Evolutionary conservation across 2,797 vertebrate genomes (phyloP).

Genomic region (Gymnoscopelus microlampas): DNA sequence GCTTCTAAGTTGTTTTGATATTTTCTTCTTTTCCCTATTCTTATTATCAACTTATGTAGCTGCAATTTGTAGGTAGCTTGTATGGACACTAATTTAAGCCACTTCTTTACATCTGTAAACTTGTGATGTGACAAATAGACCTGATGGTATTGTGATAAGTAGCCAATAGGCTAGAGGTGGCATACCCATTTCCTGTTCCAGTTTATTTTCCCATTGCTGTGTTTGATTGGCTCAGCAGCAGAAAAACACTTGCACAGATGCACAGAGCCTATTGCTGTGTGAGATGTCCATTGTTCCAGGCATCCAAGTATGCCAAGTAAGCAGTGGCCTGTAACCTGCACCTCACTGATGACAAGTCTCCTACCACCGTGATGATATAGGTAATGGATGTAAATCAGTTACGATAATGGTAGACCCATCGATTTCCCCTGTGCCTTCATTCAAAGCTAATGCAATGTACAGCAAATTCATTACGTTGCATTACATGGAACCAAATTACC

Average conservation of each 20-base stretch:
- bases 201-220: neutral
- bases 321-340: constrained; percentile 31
- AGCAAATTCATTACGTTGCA: constrained; percentile 53
- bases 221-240: neutral
- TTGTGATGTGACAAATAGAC: no score
- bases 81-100: no score
- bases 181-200: no score
- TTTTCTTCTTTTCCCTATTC: no score
- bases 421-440: constrained; percentile 58
- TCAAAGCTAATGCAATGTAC: constrained; percentile 59
- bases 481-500: constrained; percentile 43
- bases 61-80: no score
- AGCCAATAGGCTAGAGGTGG: no score
- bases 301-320: constrained; percentile 31
- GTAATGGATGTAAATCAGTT: constrained; percentile 67
- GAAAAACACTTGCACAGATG: no score
- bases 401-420: constrained; percentile 65
- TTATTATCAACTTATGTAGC: no score
- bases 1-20: no score
- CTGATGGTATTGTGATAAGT: no score
- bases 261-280: constrained; percentile 10
- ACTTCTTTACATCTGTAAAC: no score
- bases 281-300: constrained; percentile 26
- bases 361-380: constrained; percentile 49
- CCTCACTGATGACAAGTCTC: constrained; percentile 36